A percentile compares a stretch with the other conserved stretches of the same genome.
Conservation (phyloP, 2,113 vertebrate species). For the Bos indicus region DNA sequence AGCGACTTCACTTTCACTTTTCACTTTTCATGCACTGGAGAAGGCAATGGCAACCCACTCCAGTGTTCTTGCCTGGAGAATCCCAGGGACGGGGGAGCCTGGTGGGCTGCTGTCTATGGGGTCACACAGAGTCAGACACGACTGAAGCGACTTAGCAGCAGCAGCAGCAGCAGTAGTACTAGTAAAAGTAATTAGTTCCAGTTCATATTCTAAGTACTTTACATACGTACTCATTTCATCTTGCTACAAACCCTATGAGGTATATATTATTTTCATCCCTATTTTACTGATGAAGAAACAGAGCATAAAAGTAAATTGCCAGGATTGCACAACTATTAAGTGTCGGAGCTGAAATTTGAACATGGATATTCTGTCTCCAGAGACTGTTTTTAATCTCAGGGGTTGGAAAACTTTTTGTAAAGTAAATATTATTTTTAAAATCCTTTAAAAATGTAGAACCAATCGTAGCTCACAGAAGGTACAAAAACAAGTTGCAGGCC, state of each 20-base stretch:
- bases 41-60: too few relatives aligned
- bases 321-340: neutral
- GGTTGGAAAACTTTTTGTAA: neutral
- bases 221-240: neutral
- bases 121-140: too few relatives aligned
- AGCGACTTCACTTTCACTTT: too few relatives aligned
- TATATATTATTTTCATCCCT: neutral
- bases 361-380: neutral
- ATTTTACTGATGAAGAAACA: neutral
- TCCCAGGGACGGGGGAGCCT: too few relatives aligned
- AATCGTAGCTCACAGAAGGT: neutral
- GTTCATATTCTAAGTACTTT: neutral
- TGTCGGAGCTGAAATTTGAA: neutral
- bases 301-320: neutral
- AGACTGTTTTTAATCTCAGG: neutral
- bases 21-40: too few relatives aligned
- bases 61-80: too few relatives aligned
- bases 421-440: neutral
- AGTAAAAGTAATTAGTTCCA: neutral
- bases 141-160: too few relatives aligned
- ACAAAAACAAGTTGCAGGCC: neutral
- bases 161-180: too few relatives aligned
- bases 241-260: neutral
- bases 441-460: neutral
- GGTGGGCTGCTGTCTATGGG: too few relatives aligned